phyloP scores from a whole-genome alignment of 2,797 vertebrate species.

The Danio albolineatus region DNA sequence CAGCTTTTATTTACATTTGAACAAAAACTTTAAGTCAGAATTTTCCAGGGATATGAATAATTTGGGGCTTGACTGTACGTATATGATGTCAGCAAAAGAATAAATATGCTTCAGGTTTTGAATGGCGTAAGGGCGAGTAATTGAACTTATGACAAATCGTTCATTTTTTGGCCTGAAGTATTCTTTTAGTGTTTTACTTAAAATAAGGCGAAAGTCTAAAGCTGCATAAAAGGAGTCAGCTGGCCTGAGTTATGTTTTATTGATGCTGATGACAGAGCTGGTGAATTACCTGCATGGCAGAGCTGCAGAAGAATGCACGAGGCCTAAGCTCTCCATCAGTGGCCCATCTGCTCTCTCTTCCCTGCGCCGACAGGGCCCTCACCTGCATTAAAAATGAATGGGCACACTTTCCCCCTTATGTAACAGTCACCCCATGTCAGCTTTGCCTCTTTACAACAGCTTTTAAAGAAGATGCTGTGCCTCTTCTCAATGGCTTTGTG shows the following conservation, averaged over 20 bases:
- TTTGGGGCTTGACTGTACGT: neutral
- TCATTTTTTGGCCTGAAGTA: neutral
- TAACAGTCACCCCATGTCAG: conserved; percentile 70
- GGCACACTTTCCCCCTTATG: conserved; percentile 69
- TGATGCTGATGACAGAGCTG: conserved; percentile 77
- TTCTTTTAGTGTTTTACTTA: conserved; percentile 63
- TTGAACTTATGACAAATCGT: neutral
- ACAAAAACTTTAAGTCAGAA: too few relatives aligned
- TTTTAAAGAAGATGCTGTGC: conserved; percentile 41
- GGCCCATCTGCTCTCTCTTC: conserved; percentile 55
- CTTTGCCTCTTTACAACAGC: conserved; percentile 43
- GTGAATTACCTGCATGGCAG: conserved; percentile 83
- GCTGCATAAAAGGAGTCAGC: conserved; percentile 78
- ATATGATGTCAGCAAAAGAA: neutral
- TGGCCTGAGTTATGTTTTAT: conserved; percentile 80
- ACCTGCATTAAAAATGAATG: conserved; percentile 83
- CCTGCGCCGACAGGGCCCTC: conserved; percentile 71
- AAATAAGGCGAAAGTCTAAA: conserved; percentile 70
- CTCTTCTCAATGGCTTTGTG: conserved; percentile 32
- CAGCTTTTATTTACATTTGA: too few relatives aligned
- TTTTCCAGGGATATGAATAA: too few relatives aligned
- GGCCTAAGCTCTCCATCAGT: conserved; percentile 75
- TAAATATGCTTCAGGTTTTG: neutral
- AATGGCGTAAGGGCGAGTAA: neutral
- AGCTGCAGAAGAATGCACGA: conserved; percentile 76